Evolutionary conservation across 2,797 vertebrate genomes (phyloP), one percentile per base, ranked within the genome.

Genomic region (Protosalanx chinensis): DNA sequence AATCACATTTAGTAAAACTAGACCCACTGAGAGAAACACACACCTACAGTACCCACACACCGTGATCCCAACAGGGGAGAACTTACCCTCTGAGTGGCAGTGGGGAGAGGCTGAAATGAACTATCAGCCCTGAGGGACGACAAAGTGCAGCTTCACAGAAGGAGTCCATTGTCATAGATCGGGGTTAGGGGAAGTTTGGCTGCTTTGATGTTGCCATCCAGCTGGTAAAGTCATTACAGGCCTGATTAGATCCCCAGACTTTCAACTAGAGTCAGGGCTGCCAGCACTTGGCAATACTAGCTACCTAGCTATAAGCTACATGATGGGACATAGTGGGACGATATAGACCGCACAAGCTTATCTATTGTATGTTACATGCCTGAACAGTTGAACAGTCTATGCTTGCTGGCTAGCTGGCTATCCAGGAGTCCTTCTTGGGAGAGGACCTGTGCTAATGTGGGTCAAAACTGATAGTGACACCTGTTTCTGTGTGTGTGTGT

Each of bases 211-310:
- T 67, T 32, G 64, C 20, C 65, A 20, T 53, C 46, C 27, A 67
- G 46, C 65, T 67, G 65, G 65, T 67, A 51, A 67, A 53, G 65
- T 46, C 27, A 67, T 53, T 53, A 53, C 7, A 30, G 16, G 65
- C 13, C 41, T 53, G 65, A 67, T 67, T 29, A 27, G 46, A 67
- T 67, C 65, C 27, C 65, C 65, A 67, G 65, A 46, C 27, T 27
- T 53, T 41, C 41, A 6, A 3, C 3, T 41, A 18, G 32, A 37
- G 33, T n/a, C 33, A 10, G 32, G 32, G 7, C 6, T 18, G 23
- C 23, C 7, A 62, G 23, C 13, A 29, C 60, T 62, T 5, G 29
- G 27, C 29, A 29, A 33, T 29, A 15, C n/a, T 64, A 64, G 51
- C 51, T 56, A 64, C 10, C 63, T 23, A 5, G 23, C 64, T 66